These are phyloP conservation scores for Pomacea canaliculata DNA, from an alignment of 2,888 invertebrate species.

Conservation along the genomic window DNA sequence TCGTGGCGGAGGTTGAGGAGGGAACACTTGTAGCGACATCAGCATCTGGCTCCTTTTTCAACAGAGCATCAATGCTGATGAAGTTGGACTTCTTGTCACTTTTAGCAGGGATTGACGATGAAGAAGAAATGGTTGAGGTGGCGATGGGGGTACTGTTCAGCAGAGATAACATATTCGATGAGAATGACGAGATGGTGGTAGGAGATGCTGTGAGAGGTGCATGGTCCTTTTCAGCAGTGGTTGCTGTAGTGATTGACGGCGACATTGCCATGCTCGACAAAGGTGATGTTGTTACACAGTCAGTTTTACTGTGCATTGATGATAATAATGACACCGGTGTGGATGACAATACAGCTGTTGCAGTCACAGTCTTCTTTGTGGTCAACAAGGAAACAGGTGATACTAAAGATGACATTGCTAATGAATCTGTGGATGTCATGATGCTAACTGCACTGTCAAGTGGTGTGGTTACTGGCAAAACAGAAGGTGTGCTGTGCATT, in stretches of 20 bases:
- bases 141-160: conserved; percentile 35
- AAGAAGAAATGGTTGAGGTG: conserved; percentile 44
- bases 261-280: no score
- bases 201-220: conserved; percentile 29
- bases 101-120: conserved; percentile 37
- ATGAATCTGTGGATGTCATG: no score
- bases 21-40: not conserved
- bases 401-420: no score
- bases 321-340: conserved; percentile 22
- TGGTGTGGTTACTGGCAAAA: not conserved
- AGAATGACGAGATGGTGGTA: conserved; percentile 11
- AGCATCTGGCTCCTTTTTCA: conserved; percentile 48
- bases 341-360: conserved; percentile 25
- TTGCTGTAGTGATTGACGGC: no score
- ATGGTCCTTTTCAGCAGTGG: conserved; percentile 35
- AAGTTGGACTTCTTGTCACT: conserved; percentile 53
- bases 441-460: no score
- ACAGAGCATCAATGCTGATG: conserved; percentile 59
- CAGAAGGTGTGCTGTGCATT: not conserved
- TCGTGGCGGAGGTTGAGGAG: conserved; percentile 22
- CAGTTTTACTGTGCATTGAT: not conserved
- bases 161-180: conserved; percentile 20
- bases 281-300: no score
- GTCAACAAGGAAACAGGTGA: not conserved
- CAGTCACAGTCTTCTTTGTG: conserved; percentile 6